These are phyloP conservation scores for Syngnathus acus DNA, from an alignment of 2,797 vertebrate genomes.

Conservation along the genomic window DNA sequence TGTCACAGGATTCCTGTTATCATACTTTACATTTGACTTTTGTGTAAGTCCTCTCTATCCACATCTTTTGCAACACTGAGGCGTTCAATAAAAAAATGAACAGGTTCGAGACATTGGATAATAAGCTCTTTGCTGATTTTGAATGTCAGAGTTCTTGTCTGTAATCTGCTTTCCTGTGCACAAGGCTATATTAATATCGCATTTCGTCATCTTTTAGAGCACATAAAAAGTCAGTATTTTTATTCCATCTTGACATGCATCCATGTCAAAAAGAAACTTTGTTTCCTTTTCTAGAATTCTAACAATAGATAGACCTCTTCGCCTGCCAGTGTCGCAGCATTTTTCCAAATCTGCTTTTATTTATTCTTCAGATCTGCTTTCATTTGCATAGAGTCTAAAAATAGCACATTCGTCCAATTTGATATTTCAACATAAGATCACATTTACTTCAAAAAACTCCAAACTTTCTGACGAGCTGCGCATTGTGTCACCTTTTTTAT, in stretches of 20 bases:
- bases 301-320: not conserved
- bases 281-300: not conserved
- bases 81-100: no score
- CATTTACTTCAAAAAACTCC: slow-evolving; percentile 6
- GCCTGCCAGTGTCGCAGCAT: not conserved
- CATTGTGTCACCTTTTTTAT: slow-evolving; percentile 48
- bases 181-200: no score
- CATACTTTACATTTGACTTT: not conserved
- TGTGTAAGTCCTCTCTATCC: not conserved
- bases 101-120: not conserved
- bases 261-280: not conserved
- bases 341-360: not conserved
- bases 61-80: not conserved
- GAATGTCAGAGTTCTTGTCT: not conserved
- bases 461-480: slow-evolving; percentile 26
- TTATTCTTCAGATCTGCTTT: not conserved
- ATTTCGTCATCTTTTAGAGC: not conserved
- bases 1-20: slow-evolving; percentile 5
- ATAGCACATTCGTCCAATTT: slow-evolving; percentile 9
- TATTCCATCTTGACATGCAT: not conserved
- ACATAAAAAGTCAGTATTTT: not conserved
- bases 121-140: no score
- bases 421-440: slow-evolving; percentile 3
- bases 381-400: slow-evolving; percentile 4
- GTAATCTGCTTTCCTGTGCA: no score